Percentiles rank a stretch among this genome's conserved stretches.
Evolutionary conservation across 2,888 invertebrate species (phyloP).

Genomic region (Phengaris arion): DNA sequence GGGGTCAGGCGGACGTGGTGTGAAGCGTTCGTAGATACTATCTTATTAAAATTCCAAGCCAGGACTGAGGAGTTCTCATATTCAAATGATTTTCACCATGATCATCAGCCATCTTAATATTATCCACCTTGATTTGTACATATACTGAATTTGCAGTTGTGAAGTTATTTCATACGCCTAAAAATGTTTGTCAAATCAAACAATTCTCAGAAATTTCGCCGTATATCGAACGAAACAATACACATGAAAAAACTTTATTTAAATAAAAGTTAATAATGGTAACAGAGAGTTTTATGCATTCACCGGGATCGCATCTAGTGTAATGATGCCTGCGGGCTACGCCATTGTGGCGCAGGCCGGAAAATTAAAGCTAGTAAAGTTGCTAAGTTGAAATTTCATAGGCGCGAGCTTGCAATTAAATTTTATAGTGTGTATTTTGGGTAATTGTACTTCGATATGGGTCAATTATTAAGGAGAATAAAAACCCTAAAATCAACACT

Average conservation of each 20-base stretch:
- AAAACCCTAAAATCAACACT: too few relatives aligned
- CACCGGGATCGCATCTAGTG: background rate
- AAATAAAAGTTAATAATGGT: conserved; percentile 16
- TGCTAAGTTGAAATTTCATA: conserved; percentile 13
- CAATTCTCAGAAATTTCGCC: background rate
- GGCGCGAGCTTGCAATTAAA: background rate
- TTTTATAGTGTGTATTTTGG: background rate
- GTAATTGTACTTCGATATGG: background rate
- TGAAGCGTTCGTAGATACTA: too few relatives aligned
- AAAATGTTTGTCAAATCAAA: background rate
- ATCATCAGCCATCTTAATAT: too few relatives aligned
- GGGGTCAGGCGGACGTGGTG: too few relatives aligned
- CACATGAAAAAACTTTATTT: conserved; percentile 19
- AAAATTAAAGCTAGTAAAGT: conserved; percentile 14
- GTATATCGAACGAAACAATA: background rate
- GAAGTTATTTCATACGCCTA: background rate
- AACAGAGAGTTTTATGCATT: conserved; percentile 9
- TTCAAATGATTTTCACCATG: background rate
- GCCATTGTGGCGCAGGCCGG: background rate
- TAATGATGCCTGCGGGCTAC: conserved; percentile 8
- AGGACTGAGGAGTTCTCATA: too few relatives aligned
- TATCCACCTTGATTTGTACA: too few relatives aligned
- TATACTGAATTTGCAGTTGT: too few relatives aligned
- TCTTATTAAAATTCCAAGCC: too few relatives aligned
- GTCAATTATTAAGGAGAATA: background rate